phyloP scores from a whole-genome alignment of 30 jellyfish, hydroid and myxozoan species.

The Cassiopea andromeda region DNA sequence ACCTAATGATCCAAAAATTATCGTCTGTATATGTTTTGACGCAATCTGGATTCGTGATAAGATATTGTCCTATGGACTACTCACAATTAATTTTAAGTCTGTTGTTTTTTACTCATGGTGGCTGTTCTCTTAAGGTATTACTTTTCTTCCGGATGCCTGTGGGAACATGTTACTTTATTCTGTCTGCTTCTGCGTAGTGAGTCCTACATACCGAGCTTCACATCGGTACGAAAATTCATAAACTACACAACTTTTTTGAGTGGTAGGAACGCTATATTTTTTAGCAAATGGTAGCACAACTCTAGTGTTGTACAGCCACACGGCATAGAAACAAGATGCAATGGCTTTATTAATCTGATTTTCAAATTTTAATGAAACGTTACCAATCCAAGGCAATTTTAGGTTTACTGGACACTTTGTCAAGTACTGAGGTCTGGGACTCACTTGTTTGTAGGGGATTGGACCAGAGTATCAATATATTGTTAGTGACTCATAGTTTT shows the following conservation, averaged over 20 bases:
- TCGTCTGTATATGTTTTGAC: not conserved
- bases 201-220: not conserved
- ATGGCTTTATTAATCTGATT: not conserved
- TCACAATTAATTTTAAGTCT: not conserved
- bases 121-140: not conserved
- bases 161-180: not conserved
- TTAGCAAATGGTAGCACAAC: not conserved
- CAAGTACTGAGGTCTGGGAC: too few species aligned
- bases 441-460: too few species aligned
- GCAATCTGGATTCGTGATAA: not conserved
- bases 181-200: not conserved
- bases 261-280: not conserved
- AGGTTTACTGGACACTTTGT: not conserved
- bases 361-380: not conserved
- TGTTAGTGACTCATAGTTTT: too few species aligned
- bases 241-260: not conserved
- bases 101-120: not conserved
- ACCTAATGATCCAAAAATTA: not conserved
- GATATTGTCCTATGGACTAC: not conserved
- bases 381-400: not conserved
- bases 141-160: not conserved
- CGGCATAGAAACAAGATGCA: not conserved
- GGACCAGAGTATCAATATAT: too few species aligned
- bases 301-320: not conserved
- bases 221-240: not conserved